Base-by-base conservation (phyloP, 2,888 invertebrate species). In the Dicranocentrus wangi region DNA sequence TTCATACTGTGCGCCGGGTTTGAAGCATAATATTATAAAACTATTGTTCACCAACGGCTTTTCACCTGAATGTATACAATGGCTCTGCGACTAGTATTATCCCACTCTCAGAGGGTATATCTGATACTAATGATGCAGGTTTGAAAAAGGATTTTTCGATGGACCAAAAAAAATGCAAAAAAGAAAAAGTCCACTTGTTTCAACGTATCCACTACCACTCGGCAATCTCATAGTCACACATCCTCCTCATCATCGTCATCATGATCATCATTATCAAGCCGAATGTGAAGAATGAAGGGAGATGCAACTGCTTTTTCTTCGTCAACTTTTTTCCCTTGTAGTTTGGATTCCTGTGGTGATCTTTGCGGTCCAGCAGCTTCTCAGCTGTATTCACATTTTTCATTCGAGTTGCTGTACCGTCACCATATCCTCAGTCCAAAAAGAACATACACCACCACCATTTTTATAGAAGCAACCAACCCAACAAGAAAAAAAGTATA, bases 301-400 rank as follows among this genome's bases (percentile, higher is more conserved):
- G 77, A 69, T 69, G 69, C 63, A 68, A 68, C 68, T 60, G 75
- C 75, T 81, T 81, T 81, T 80, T 81, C 81, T 81, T 75, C 66
- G 75, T 75, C 69, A 69, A 81, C 51, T 80, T 65, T 81, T 81
- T 80, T 79, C 70, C 66, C 75, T 76, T 77, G 72, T 81, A 77
- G 66, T 82, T 79, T 82, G 83, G 82, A 81, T 80, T 83, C 83
- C 83, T 83, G 82, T 72, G 80, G 83, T 81, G 83, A 83, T 83
- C 83, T 83, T 83, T 83, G 83, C 80, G 83, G 83, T 83, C 83
- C 83, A 83, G 82, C 82, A 83, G 82, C 80, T 83, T 83, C 80
- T 77, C 75, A 77, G 81, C 81, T 81, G 81, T 69, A 81, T 81
- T 81, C 81, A 81, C 81, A 81, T 81, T 81, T 81, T 81, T 81